Evolutionary conservation across 2,113 vertebrate genomes (phyloP).

Genomic region (Malurus cyaneus): DNA sequence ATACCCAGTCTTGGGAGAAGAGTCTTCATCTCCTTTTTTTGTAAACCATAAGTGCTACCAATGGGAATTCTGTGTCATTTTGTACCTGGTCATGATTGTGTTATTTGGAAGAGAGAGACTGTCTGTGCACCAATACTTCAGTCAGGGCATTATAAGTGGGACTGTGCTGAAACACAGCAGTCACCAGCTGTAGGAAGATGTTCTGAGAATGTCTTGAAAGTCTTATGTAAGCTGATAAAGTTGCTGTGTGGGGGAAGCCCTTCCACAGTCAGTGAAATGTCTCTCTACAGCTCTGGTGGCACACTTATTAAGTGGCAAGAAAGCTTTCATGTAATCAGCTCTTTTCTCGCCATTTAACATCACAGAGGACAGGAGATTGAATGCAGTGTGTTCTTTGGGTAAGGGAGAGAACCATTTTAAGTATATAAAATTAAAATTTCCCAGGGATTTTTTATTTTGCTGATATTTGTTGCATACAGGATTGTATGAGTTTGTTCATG

Average conservation of each 20-base stretch:
- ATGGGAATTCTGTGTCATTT: not conserved
- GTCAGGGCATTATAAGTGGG: not conserved
- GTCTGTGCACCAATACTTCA: not conserved
- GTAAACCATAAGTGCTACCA: not conserved
- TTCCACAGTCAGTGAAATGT: not conserved
- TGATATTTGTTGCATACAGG: conserved; percentile 13
- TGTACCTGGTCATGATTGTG: not conserved
- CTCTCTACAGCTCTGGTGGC: not conserved
- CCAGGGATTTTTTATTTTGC: not conserved
- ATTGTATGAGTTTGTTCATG: not conserved
- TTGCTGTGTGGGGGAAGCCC: not conserved
- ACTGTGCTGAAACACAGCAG: not conserved
- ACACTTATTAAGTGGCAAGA: not conserved
- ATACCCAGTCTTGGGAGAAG: not conserved
- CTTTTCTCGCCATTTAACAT: not conserved
- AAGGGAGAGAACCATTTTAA: conserved; percentile 27
- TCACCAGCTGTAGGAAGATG: not conserved
- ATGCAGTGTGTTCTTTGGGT: not conserved
- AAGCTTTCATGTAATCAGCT: not conserved
- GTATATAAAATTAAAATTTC: conserved; percentile 44
- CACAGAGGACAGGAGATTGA: not conserved
- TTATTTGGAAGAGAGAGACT: not conserved
- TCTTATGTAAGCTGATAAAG: not conserved
- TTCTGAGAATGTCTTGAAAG: not conserved
- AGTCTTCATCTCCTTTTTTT: not conserved